Percentiles rank a stretch among this genome's conserved stretches.
Conservation (phyloP, 2,888 invertebrate genomes). For the Fragum fragum region DNA sequence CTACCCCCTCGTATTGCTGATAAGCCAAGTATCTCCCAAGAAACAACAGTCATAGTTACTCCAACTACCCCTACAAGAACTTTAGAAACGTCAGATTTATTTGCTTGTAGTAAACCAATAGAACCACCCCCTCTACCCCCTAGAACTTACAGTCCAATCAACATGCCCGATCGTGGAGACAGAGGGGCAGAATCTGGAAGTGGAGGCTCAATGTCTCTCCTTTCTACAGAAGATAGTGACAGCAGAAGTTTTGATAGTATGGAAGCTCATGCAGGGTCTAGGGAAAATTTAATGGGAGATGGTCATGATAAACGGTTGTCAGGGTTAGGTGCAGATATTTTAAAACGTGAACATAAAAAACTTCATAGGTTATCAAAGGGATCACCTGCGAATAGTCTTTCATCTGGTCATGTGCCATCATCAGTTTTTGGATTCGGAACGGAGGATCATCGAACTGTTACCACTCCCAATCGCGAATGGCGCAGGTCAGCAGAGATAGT, state of each 20-base stretch:
- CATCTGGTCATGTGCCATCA: slow-evolving; percentile 41
- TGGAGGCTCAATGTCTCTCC: slow-evolving; percentile 57
- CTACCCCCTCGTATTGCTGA: slow-evolving; percentile 77
- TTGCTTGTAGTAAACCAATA: slow-evolving; percentile 34
- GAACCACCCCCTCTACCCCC: slow-evolving; percentile 83
- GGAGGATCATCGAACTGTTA: slow-evolving; percentile 48
- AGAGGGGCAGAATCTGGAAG: slow-evolving; percentile 64
- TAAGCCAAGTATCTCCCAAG: slow-evolving; percentile 54
- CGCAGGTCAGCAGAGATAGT: slow-evolving; percentile 56
- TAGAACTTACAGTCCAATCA: slow-evolving; percentile 81
- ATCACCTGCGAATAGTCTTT: slow-evolving; percentile 63
- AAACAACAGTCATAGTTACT: slow-evolving; percentile 44
- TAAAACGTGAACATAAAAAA: slow-evolving; percentile 65
- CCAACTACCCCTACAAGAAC: slow-evolving; percentile 57
- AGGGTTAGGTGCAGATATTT: slow-evolving; percentile 53
- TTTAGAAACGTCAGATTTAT: slow-evolving; percentile 58
- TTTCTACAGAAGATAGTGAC: slow-evolving; percentile 71
- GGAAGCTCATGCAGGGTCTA: slow-evolving; percentile 81
- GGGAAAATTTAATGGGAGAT: slow-evolving; percentile 70
- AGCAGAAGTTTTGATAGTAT: slow-evolving; percentile 81
- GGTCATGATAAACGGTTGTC: slow-evolving; percentile 52
- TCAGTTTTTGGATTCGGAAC: not conserved
- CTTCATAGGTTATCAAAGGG: slow-evolving; percentile 44
- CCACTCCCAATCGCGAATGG: slow-evolving; percentile 54
- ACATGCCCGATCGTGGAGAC: slow-evolving; percentile 61